phyloP scores from a whole-genome alignment of 2,113 vertebrate species.

The Laticauda laticaudata region DNA sequence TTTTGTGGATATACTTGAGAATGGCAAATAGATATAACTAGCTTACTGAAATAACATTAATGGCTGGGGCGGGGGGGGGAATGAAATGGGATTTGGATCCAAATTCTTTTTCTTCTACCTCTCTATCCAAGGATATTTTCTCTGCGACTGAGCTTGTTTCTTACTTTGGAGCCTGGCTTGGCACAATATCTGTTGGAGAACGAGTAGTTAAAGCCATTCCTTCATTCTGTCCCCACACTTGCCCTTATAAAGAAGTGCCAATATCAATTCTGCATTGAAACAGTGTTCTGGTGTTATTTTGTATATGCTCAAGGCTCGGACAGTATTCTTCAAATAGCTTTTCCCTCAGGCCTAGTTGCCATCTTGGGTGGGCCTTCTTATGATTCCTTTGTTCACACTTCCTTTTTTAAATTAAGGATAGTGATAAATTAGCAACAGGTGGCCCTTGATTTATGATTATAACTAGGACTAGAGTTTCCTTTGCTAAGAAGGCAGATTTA shows the following conservation, averaged over 20 bases:
- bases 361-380: not conserved
- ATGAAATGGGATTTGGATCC: not conserved
- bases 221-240: not conserved
- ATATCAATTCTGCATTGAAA: not conserved
- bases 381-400: not conserved
- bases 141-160: not conserved
- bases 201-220: not conserved
- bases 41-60: not conserved
- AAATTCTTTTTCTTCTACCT: not conserved
- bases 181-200: not conserved
- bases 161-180: not conserved
- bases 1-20: not conserved
- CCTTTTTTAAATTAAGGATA: not conserved
- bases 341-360: not conserved
- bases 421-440: not conserved
- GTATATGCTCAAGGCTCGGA: not conserved
- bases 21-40: not conserved
- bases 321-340: not conserved
- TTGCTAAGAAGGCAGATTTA: not conserved
- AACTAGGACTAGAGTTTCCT: not conserved
- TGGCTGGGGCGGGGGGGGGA: no score
- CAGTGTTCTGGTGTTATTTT: not conserved
- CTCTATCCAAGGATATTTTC: not conserved
- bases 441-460: not conserved
- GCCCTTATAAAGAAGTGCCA: not conserved